Percentiles rank a stretch among this genome's conserved stretches.
Evolutionary conservation across 2,113 vertebrate species (phyloP).

Genomic region (Hydrochoerus hydrochaeris): DNA sequence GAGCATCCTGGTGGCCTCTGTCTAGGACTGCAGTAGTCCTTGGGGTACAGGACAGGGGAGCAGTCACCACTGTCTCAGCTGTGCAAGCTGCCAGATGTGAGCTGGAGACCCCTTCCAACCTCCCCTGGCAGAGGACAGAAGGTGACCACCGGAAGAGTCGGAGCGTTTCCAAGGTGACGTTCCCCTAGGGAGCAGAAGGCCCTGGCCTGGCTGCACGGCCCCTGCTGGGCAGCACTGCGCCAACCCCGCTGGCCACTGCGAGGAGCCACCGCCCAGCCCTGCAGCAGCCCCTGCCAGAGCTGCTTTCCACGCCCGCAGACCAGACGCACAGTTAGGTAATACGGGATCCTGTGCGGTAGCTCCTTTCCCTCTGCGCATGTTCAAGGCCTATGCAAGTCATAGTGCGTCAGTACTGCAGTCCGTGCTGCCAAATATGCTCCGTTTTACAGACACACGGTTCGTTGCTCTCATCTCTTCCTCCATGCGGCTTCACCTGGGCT

Average conservation of each 20-base stretch:
- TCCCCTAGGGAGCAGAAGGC: background rate
- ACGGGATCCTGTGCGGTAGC: background rate
- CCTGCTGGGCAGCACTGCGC: background rate
- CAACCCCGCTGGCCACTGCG: no score
- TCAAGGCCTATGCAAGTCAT: background rate
- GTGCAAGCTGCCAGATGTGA: no score
- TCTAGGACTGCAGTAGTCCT: no score
- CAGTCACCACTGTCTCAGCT: background rate
- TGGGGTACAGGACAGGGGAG: background rate
- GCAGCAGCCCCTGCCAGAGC: background rate
- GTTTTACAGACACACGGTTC: background rate
- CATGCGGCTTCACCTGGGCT: background rate
- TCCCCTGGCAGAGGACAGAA: background rate
- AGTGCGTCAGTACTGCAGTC: background rate
- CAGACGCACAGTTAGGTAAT: background rate
- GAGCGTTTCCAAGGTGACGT: background rate
- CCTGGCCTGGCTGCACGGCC: background rate
- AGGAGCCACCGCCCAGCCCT: background rate
- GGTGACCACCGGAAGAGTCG: background rate
- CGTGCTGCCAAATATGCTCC: background rate
- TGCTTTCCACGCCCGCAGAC: background rate
- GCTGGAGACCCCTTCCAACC: background rate
- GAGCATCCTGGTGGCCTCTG: background rate
- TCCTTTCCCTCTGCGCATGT: background rate
- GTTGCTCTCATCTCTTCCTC: background rate